Evolutionary conservation across 2,888 invertebrate species (phyloP).

Genomic region (Stenotaenia linearis): DNA sequence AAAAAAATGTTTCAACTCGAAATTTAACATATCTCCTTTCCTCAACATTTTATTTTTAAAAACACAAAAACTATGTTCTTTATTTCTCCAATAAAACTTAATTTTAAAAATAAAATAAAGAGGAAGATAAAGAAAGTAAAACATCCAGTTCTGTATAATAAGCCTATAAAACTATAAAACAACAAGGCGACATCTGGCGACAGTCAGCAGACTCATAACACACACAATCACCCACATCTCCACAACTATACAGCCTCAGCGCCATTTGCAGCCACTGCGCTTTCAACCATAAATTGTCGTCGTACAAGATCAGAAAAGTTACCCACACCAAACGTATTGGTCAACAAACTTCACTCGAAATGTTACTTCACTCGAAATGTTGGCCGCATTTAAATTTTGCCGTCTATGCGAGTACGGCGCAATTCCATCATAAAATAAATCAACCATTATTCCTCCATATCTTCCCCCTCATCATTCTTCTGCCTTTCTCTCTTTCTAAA

Average conservation of each 20-base stretch:
- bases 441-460: background rate
- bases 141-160: background rate
- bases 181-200: background rate
- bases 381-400: background rate
- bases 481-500: background rate
- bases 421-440: background rate
- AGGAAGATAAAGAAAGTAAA: background rate
- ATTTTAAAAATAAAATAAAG: too few relatives aligned
- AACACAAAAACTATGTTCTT: too few relatives aligned
- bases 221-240: background rate
- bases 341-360: background rate
- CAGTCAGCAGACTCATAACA: background rate
- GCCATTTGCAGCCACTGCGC: background rate
- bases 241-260: background rate
- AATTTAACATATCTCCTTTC: too few relatives aligned
- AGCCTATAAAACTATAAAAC: background rate
- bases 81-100: too few relatives aligned
- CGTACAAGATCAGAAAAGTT: background rate
- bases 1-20: too few relatives aligned
- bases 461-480: background rate
- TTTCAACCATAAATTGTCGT: background rate
- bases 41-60: too few relatives aligned
- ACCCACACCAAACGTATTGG: conserved; percentile 1
- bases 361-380: background rate
- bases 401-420: background rate